These are phyloP conservation scores for Rhagonycha lutea DNA, from an alignment of 2,888 invertebrate genomes.

Conservation along the genomic window DNA sequence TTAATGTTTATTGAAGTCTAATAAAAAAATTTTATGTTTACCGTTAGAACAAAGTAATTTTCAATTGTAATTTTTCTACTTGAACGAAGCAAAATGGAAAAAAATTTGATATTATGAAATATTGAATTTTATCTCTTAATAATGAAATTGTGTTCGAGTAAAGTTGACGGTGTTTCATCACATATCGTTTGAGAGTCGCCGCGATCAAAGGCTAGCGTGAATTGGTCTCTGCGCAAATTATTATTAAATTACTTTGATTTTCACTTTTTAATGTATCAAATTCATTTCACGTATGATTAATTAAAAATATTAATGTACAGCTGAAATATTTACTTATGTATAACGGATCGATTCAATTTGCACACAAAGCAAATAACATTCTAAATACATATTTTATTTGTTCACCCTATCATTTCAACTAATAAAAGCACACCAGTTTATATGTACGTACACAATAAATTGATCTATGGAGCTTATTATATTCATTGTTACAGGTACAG, in stretches of 20 bases:
- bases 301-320: background rate
- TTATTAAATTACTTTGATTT: too few species aligned
- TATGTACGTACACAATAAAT: background rate
- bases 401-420: background rate
- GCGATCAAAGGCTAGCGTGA: background rate
- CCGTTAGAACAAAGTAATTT: background rate
- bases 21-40: background rate
- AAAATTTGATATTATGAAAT: too few species aligned
- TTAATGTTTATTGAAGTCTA: background rate
- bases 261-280: too few species aligned
- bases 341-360: background rate
- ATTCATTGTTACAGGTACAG: background rate
- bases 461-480: background rate
- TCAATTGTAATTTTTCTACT: background rate
- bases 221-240: background rate
- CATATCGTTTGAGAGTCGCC: background rate
- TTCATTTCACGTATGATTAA: background rate
- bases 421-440: background rate
- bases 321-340: background rate
- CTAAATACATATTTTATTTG: background rate
- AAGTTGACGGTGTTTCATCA: background rate
- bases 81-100: background rate
- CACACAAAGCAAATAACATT: background rate
- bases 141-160: too few species aligned
- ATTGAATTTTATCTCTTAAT: background rate